Base-by-base conservation (phyloP, 2,888 invertebrate species). In the Rhingia campestris region DNA sequence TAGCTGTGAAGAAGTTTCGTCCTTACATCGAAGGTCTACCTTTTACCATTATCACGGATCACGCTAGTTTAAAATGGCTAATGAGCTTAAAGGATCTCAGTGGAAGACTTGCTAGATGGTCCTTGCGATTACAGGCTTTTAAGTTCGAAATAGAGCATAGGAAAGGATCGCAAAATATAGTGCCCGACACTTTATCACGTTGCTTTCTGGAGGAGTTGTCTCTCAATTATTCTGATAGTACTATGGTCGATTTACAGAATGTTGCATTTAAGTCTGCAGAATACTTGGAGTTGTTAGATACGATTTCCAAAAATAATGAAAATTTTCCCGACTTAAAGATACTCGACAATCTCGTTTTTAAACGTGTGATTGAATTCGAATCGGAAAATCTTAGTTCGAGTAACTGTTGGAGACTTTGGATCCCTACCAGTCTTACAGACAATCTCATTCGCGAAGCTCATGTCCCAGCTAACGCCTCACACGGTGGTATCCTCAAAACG, bases 71-170 rank as follows among this genome's bases (percentile, higher is more conserved):
- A 4, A 47, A 43, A 10, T 63, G 61, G 61, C 35, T 63, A 1
- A 35, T 47, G 61, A 30, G 22, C 10, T 37, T 47, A n/a, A 45
- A 14, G 6, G 59, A 45, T 32, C 14, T 45, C 4, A 59, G 43
- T 12, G 59, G 32, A 6, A 4, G 43, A 0, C 32, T 59, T 12
- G 43, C 32, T 30, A 6, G 33, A 12, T 61, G 14, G 45, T 45
- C 47, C 6, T 14, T 47, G 0, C 45, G 22, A 4, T 6, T 63
- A 1, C 61, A 63, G 6, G 33, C 10, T 5, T 66, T 51, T 22
- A 39, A 53, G 10, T 66, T 66, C 14, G 4, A 12, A 3, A 54
- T 69, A 4, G 54, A 69, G 30, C 67, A 56, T 22, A n/a, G 43
- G 2, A 51, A 53, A 33, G 56, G 41, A 7, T 39, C 54, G 3